phyloP scores from a whole-genome alignment of 1,140 invertebrate genomes.

The Riptortus pedestris region DNA sequence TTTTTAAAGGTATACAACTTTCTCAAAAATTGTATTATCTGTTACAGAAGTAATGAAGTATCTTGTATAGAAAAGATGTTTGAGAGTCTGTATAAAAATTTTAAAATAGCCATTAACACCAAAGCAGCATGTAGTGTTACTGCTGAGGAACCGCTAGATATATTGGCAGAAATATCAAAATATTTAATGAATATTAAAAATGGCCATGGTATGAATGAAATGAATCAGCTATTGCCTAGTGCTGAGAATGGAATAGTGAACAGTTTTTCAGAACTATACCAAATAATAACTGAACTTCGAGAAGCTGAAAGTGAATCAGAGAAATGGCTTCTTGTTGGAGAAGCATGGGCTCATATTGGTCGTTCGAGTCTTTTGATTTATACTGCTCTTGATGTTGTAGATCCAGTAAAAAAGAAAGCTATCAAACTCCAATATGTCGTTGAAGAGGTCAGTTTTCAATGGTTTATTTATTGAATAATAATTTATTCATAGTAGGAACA shows the following conservation, averaged over 20 bases:
- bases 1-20: not conserved
- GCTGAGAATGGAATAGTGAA: not conserved
- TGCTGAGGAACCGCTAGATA: too few species aligned
- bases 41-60: conserved; percentile 32
- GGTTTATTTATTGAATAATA: too few species aligned
- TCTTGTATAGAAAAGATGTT: conserved; percentile 30
- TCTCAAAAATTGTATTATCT: conserved; percentile 20
- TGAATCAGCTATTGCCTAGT: too few species aligned
- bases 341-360: conserved; percentile 38
- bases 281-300: not conserved
- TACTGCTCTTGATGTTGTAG: conserved; percentile 44
- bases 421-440: conserved; percentile 54
- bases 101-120: not conserved
- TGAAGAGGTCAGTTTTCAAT: conserved; percentile 42
- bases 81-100: not conserved
- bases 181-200: not conserved
- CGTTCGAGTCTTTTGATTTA: conserved; percentile 39
- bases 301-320: not conserved
- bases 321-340: conserved; percentile 26
- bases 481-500: too few species aligned
- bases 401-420: conserved; percentile 60
- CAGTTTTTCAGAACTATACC: not conserved
- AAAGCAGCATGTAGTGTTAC: too few species aligned
- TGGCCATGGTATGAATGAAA: too few species aligned
- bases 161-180: conserved; percentile 1